Percentiles rank a stretch among this genome's conserved stretches.
These are phyloP conservation scores for Monarcha castaneiventris DNA, from an alignment of 2,113 vertebrate genomes.

Conservation along the genomic window DNA sequence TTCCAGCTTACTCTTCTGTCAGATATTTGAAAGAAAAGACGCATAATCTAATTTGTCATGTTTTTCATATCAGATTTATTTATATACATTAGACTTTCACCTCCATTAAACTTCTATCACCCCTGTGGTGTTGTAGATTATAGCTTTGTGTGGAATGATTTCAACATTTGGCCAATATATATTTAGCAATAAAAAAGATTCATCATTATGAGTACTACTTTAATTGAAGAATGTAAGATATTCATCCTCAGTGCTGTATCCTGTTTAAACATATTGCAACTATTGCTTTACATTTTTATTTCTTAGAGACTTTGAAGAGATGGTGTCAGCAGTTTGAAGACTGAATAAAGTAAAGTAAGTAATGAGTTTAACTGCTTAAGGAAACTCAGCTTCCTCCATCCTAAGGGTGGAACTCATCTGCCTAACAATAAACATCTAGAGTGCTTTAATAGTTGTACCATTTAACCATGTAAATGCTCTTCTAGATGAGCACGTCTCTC, in stretches of 20 bases:
- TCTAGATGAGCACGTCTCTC: background rate
- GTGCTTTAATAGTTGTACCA: background rate
- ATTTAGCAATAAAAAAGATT: background rate
- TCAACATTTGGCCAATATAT: background rate
- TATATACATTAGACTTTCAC: background rate
- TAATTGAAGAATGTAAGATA: background rate
- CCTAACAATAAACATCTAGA: background rate
- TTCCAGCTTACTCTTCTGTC: background rate
- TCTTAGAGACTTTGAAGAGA: background rate
- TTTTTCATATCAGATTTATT: conserved; percentile 19
- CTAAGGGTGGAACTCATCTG: background rate
- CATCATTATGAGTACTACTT: background rate
- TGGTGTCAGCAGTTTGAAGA: background rate
- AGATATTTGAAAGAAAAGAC: background rate
- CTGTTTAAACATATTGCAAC: background rate
- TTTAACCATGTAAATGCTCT: background rate
- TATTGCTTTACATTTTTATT: background rate
- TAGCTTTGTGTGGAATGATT: background rate
- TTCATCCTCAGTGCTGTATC: background rate
- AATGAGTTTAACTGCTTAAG: background rate
- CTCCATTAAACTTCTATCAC: background rate
- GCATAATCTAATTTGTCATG: background rate
- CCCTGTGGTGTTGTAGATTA: background rate
- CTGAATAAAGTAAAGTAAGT: background rate
- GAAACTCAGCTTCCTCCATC: background rate